Evolutionary conservation across 2,888 invertebrate species (phyloP).

Genomic region (Atrina japonica): DNA sequence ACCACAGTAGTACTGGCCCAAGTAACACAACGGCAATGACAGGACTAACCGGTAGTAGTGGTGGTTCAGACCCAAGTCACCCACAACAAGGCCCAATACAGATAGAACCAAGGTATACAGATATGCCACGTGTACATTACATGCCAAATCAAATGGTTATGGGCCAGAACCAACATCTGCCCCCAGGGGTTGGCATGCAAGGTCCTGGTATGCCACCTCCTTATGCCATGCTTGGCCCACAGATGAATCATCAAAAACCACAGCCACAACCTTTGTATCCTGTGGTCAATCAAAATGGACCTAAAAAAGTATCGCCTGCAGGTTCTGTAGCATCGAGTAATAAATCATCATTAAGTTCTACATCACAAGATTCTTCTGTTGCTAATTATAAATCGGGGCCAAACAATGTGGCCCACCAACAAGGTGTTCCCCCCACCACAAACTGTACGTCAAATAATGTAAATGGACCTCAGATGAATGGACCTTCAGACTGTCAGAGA

Average conservation of each 20-base stretch:
- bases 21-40: constrained; percentile 83
- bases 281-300: constrained; percentile 55
- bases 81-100: constrained; percentile 36
- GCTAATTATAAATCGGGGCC: constrained; percentile 56
- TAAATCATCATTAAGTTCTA: constrained; percentile 72
- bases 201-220: constrained; percentile 56
- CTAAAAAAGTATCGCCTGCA: constrained; percentile 73
- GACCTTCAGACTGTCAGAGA: constrained; percentile 65
- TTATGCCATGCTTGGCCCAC: constrained; percentile 46
- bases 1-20: constrained; percentile 82
- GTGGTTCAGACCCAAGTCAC: constrained; percentile 65
- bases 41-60: constrained; percentile 78
- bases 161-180: constrained; percentile 50
- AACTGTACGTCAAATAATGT: constrained; percentile 7
- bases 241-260: constrained; percentile 54
- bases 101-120: constrained; percentile 54
- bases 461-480: constrained; percentile 18
- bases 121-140: constrained; percentile 41
- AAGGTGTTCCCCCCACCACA: constrained; percentile 2
- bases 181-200: constrained; percentile 47
- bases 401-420: constrained; percentile 46
- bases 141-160: constrained; percentile 51
- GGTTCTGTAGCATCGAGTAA: constrained; percentile 74
- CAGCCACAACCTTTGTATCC: constrained; percentile 55
- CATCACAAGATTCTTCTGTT: constrained; percentile 51